Evolutionary conservation across 1,140 invertebrate species (phyloP), one percentile per base, ranked within the genome.

Genomic region (Olivierus martensii): DNA sequence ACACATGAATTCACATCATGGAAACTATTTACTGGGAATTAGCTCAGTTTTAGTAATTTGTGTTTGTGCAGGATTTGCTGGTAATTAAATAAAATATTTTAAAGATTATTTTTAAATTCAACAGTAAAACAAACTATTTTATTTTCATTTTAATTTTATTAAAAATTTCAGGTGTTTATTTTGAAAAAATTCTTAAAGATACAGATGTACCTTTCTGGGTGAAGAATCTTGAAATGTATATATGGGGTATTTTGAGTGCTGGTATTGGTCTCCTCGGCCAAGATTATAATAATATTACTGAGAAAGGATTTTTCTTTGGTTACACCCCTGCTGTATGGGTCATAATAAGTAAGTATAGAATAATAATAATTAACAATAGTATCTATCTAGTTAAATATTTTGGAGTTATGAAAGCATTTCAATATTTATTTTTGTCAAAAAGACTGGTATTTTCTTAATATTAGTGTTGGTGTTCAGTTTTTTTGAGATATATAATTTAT

Each of bases 151-250:
- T 39, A 17, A 17, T 39, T 17, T 43, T 22, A 17, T 18, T 22
- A 43, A 6, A 7, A 43, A 18, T 43, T 43, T 43, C 45, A 49
- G 47, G 47, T 37, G 47, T 49, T 15, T 37, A 49, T 22, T 49
- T 49, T 41, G 47, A 49, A 41, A 49, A 49, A 41, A 15, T 36
- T 17, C 47, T 49, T 15, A 49, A 49, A 49, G n/a, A 37, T 14
- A 38, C 21, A 15, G 22, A 18, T 17, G 34, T 37, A 14, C 34
- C 47, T 2, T 49, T 49, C n/a, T 49, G 47, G 47, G 21, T 49
- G 14, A 34, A 22, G 9, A 49, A 49, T 36, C 28, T 49, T 15
- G 35, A 49, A 41, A 36, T 49, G 9, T 49, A 49, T n/a, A 15
- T 37, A 2, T 41, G 35, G 47, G 47, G 47, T 5, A 14, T 22